phyloP scores from a whole-genome alignment of 2,888 invertebrate genomes.

The Drosophila buzzatii region DNA sequence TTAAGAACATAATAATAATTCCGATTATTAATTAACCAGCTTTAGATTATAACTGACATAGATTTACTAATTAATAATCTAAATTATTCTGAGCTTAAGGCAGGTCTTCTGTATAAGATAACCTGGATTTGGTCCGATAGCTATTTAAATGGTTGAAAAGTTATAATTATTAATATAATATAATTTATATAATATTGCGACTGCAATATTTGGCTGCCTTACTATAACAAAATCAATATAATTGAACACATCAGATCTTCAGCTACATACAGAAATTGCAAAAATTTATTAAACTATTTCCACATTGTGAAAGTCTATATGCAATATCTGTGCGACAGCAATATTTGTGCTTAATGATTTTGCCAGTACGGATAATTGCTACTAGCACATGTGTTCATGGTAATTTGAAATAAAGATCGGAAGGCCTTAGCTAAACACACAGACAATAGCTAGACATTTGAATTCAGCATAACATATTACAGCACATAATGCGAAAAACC shows the following conservation, averaged over 20 bases:
- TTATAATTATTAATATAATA: too few relatives aligned
- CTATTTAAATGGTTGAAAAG: too few relatives aligned
- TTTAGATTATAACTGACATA: too few relatives aligned
- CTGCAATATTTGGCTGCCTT: too few relatives aligned
- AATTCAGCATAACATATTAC: conserved; percentile 4
- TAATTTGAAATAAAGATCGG: conserved; percentile 1
- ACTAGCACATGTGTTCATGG: not conserved
- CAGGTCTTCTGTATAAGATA: too few relatives aligned
- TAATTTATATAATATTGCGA: too few relatives aligned
- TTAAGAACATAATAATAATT: too few relatives aligned
- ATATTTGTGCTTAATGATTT: not conserved
- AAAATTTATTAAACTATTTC: not conserved
- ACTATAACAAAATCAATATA: not conserved
- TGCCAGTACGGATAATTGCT: not conserved
- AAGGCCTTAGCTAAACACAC: conserved; percentile 5
- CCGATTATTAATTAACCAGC: too few relatives aligned
- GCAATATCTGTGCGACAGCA: not conserved
- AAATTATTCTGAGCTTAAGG: too few relatives aligned
- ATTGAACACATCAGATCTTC: too few relatives aligned
- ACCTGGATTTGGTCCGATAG: too few relatives aligned
- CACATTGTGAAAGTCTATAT: not conserved
- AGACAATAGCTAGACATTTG: not conserved
- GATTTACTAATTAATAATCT: too few relatives aligned
- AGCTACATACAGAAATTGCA: not conserved
- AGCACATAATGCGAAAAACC: conserved; percentile 16